Evolutionary conservation across 2,888 invertebrate species (phyloP).

Genomic region (Crocallis elinguaria): DNA sequence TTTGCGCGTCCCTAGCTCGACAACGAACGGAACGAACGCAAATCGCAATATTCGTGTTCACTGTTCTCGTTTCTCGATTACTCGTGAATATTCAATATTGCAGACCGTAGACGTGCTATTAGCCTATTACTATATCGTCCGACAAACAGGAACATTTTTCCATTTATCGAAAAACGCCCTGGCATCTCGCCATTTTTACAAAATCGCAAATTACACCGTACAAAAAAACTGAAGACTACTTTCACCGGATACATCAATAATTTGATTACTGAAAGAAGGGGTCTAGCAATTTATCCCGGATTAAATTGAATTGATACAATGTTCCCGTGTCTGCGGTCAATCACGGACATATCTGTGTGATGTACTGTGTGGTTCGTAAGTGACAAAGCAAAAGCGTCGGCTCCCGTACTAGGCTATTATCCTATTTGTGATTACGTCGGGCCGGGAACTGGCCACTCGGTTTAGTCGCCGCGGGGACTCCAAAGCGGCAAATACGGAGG

Average conservation of each 20-base stretch:
- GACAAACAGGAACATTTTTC: constrained; percentile 53
- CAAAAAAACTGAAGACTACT: constrained; percentile 56
- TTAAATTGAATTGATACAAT: constrained; percentile 67
- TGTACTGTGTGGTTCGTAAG: constrained; percentile 75
- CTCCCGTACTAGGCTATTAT: constrained; percentile 78
- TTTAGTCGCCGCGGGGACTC: constrained; percentile 80
- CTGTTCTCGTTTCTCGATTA: constrained; percentile 53
- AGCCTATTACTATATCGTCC: constrained; percentile 62
- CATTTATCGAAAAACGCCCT: constrained; percentile 46
- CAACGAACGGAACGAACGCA: constrained; percentile 42
- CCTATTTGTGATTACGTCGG: constrained; percentile 80
- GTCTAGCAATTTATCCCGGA: constrained; percentile 61
- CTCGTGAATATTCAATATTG: constrained; percentile 65
- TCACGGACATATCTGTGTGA: constrained; percentile 68
- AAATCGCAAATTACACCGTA: constrained; percentile 47
- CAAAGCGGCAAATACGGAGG: constrained; percentile 84
- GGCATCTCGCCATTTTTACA: constrained; percentile 47
- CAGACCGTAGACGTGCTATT: constrained; percentile 49
- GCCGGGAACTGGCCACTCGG: constrained; percentile 76
- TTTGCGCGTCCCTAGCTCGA: no score
- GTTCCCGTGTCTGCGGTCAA: constrained; percentile 71
- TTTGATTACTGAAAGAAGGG: constrained; percentile 70
- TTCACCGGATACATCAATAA: constrained; percentile 79
- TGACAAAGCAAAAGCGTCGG: constrained; percentile 79
- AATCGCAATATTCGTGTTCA: background rate